Evolutionary conservation across 2,888 invertebrate species (phyloP), one percentile per base, ranked within the genome.

Genomic region (Athrips mouffetella): DNA sequence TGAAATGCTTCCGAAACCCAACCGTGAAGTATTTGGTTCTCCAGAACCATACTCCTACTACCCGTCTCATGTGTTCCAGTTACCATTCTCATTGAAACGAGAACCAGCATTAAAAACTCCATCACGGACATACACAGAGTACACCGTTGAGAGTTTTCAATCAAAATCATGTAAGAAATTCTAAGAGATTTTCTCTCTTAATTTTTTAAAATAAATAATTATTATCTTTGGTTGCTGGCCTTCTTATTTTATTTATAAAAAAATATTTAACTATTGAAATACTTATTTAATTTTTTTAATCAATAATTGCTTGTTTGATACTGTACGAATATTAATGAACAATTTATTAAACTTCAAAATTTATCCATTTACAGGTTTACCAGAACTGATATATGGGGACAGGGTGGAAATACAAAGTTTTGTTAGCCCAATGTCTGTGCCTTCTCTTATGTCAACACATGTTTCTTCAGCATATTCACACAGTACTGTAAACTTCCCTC

Each of bases 11-110:
- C 89, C 89, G 1, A 83, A 75, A 37, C 80, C 79, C 0, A 70
- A 63, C 5, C 62, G 63, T 37, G 80, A 82, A 55, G 44, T 54
- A 1, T 83, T 81, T 70, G 83, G 86, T 1, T 88, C 87, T 1
- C 76, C 84, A 1, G 73, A 86, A 48, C 89, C 89, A 4, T 89
- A 89, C 51, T 58, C 86, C 16, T 85, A 82, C 51, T 89, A 65
- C 54, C 89, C 89, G 0, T 69, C 82, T 8, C 75, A 87, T 63
- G 66, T 89, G 23, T 89, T 89, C 73, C 79, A 87, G 42, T 58
- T 89, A 47, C 89, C 89, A 16, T 89, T 67, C 57, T 76, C 81
- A 20, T 50, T 88, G 39, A 75, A 70, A 45, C 58, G 63, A 3
- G 67, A 74, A 44, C 71, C 51, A 23, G 40, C 58, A 13, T 42